Conservation (phyloP, 2,888 invertebrate genomes). For the Allolobophora icterica region DNA sequence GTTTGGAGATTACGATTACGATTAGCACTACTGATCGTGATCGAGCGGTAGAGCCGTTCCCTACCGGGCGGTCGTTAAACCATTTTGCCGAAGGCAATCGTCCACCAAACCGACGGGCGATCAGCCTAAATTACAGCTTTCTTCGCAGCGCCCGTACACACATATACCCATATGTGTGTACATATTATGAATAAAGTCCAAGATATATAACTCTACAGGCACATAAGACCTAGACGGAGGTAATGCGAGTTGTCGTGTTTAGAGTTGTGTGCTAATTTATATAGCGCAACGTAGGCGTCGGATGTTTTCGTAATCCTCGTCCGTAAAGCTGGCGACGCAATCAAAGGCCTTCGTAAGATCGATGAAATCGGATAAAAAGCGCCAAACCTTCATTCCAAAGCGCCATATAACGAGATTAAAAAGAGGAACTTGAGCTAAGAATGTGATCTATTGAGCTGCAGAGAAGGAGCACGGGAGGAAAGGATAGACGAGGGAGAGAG, state of each 20-base stretch:
- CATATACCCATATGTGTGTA: background rate
- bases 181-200: background rate
- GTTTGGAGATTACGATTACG: too few relatives aligned
- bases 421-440: background rate
- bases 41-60: too few relatives aligned
- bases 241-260: background rate
- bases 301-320: background rate
- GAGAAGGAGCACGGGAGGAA: background rate
- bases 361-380: background rate
- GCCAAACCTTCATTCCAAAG: background rate
- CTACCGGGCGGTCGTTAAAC: too few relatives aligned
- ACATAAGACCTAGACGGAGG: background rate
- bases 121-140: too few relatives aligned
- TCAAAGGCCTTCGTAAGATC: background rate
- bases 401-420: slow-evolving; percentile 9
- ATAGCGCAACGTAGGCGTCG: background rate
- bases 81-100: too few relatives aligned
- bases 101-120: too few relatives aligned
- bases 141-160: background rate
- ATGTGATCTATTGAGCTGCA: background rate
- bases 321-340: background rate
- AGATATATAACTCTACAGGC: background rate
- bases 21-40: too few relatives aligned
- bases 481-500: background rate
- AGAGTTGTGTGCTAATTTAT: slow-evolving; percentile 2